These are phyloP conservation scores for Tyto alba DNA, from an alignment of 2,113 vertebrate species.

Conservation along the genomic window DNA sequence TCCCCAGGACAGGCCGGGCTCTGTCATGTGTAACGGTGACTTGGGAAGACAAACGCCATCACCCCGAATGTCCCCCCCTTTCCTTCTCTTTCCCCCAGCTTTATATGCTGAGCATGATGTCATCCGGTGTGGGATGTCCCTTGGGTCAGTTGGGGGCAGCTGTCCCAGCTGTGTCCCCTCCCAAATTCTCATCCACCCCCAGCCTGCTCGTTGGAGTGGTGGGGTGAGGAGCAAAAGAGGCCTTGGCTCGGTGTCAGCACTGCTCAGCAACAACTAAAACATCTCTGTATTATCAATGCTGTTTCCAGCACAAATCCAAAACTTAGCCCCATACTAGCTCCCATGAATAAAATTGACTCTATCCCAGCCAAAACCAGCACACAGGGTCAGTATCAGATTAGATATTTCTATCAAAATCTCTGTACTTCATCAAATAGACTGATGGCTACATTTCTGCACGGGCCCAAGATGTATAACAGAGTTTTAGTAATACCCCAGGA, in stretches of 20 bases:
- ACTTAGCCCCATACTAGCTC: neutral
- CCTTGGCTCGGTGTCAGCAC: neutral
- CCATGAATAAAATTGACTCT: neutral
- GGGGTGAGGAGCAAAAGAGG: neutral
- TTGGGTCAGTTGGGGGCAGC: too few species aligned
- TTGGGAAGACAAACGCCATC: neutral
- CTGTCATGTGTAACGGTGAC: neutral
- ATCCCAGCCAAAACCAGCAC: neutral
- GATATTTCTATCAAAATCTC: neutral
- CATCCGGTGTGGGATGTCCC: neutral
- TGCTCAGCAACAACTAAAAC: neutral
- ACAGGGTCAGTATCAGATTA: neutral
- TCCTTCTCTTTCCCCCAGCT: neutral
- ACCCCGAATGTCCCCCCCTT: neutral
- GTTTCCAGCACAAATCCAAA: neutral
- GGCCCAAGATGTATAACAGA: neutral
- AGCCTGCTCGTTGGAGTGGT: too few species aligned
- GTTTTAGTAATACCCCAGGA: neutral
- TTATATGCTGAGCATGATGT: neutral
- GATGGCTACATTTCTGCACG: neutral
- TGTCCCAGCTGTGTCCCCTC: too few species aligned
- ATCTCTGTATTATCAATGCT: neutral
- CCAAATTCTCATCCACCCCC: too few species aligned
- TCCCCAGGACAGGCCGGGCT: neutral
- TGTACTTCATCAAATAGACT: neutral